These are phyloP conservation scores for Ricordea florida DNA, from an alignment of 92 coral and sea anemone genomes.

Conservation along the genomic window DNA sequence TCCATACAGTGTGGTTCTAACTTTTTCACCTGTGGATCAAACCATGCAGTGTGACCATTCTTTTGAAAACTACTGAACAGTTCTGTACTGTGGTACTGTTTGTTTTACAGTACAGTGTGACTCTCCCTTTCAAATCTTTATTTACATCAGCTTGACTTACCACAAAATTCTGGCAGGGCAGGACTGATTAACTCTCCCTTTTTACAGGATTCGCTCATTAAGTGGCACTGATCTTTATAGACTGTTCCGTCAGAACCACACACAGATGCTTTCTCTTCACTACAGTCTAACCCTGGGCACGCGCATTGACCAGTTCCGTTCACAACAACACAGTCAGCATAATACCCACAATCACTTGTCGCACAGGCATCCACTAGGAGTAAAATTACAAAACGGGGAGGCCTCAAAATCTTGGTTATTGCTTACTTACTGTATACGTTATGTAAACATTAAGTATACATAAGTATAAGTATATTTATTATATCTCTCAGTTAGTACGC, in stretches of 20 bases:
- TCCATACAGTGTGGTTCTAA: too few species aligned
- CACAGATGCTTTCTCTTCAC: conserved; percentile 38
- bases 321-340: conserved; percentile 28
- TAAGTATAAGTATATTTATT: too few species aligned
- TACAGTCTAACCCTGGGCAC: conserved; percentile 53
- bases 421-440: too few species aligned
- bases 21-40: too few species aligned
- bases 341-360: conserved; percentile 28
- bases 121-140: too few species aligned
- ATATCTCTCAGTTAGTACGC: too few species aligned
- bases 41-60: too few species aligned
- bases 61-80: too few species aligned
- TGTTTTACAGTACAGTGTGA: too few species aligned
- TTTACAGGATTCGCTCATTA: conserved; percentile 58
- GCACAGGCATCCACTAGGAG: conserved; percentile 47
- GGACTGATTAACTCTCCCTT: conserved; percentile 30
- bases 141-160: too few species aligned
- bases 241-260: conserved; percentile 74
- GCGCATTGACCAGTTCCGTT: conserved; percentile 42
- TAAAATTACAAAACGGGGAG: neutral
- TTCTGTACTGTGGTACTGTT: too few species aligned
- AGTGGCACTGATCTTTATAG: conserved; percentile 51
- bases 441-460: too few species aligned
- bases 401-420: neutral
- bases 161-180: conserved; percentile 20